phyloP scores from a whole-genome alignment of 2,888 invertebrate genomes.

The Alcis repandata region DNA sequence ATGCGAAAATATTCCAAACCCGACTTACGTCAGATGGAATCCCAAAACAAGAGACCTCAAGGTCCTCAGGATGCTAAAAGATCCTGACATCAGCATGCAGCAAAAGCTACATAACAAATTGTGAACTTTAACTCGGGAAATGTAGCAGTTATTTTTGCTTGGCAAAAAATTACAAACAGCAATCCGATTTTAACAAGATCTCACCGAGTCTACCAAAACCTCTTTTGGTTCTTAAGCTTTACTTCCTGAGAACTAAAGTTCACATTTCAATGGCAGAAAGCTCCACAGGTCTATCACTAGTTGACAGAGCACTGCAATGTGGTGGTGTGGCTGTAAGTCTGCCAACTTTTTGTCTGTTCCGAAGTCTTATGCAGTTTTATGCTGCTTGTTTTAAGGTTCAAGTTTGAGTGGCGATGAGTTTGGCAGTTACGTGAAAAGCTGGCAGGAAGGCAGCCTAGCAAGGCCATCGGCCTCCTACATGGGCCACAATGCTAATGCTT shows the following conservation, averaged over 20 bases:
- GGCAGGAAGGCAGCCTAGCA: constrained; percentile 52
- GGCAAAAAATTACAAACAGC: not conserved
- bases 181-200: constrained; percentile 24
- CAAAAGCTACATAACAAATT: constrained; percentile 2
- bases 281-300: constrained; percentile 3
- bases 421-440: constrained; percentile 13
- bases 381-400: not conserved
- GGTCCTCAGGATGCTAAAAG: constrained; percentile 56
- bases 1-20: constrained; percentile 12
- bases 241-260: not conserved
- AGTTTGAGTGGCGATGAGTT: constrained; percentile 4
- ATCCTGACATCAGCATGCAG: constrained; percentile 58
- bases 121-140: not conserved
- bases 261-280: not conserved
- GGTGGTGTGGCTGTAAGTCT: constrained; percentile 7
- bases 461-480: constrained; percentile 76
- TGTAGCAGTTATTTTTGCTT: not conserved
- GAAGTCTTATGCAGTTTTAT: not conserved
- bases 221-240: not conserved
- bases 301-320: constrained; percentile 13
- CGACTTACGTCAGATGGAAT: constrained; percentile 26
- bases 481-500: constrained; percentile 67
- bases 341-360: not conserved
- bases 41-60: constrained; percentile 45
- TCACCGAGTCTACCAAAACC: constrained; percentile 2